phyloP scores from a whole-genome alignment of 2,797 vertebrate genomes.

The Sciurus carolinensis region DNA sequence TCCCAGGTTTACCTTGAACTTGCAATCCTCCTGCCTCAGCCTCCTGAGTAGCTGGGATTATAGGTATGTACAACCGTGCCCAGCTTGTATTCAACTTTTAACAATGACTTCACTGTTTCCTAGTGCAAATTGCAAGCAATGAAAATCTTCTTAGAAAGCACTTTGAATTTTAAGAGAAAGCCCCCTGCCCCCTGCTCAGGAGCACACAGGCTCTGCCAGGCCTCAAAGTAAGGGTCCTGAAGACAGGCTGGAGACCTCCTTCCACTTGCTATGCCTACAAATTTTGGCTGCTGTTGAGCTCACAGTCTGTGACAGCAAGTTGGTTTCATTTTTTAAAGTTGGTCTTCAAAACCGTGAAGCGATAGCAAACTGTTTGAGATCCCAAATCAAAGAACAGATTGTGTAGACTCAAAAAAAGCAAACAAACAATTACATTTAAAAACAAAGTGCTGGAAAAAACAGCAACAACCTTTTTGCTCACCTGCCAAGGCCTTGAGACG shows the following conservation, averaged over 20 bases:
- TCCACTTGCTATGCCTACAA: not conserved
- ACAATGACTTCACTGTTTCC: not conserved
- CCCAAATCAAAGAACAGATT: slow-evolving; percentile 82
- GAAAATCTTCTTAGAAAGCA: slow-evolving; percentile 52
- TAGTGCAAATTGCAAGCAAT: not conserved
- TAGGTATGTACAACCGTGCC: no score
- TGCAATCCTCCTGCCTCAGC: not conserved
- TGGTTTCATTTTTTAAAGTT: slow-evolving; percentile 70
- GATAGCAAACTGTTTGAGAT: slow-evolving; percentile 78
- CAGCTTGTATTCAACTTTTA: not conserved
- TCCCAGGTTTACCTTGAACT: not conserved
- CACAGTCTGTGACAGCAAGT: slow-evolving; percentile 67
- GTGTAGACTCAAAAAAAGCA: slow-evolving; percentile 68
- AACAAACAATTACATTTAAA: slow-evolving; percentile 82
- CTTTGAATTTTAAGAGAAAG: slow-evolving; percentile 29
- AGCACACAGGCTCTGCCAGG: not conserved
- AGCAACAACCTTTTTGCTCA: slow-evolving; percentile 65
- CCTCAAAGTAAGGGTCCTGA: not conserved
- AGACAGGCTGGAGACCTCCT: not conserved
- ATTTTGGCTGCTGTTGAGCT: slow-evolving; percentile 32
- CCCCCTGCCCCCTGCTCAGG: not conserved
- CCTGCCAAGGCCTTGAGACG: slow-evolving; percentile 59
- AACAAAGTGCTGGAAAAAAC: slow-evolving; percentile 57
- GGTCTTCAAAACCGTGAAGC: slow-evolving; percentile 77
- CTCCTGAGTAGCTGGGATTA: not conserved